A percentile compares a stretch with the other conserved stretches of the same genome.
Conservation (phyloP, 2,888 invertebrate species). For the Xylophagus ater region DNA sequence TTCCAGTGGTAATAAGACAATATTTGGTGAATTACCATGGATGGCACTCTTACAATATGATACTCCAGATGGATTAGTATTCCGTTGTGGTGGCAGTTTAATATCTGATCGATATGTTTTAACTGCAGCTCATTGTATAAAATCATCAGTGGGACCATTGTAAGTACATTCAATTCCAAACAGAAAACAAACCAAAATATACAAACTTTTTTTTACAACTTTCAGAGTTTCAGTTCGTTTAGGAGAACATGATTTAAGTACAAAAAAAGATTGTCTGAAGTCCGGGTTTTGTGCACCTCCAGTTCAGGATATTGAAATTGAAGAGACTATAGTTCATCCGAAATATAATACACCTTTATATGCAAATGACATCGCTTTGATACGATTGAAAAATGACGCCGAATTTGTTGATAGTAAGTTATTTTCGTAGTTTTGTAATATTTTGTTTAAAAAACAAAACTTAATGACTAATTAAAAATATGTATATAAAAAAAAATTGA, state of each 20-base stretch:
- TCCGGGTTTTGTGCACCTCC: constrained; percentile 31
- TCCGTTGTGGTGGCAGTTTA: constrained; percentile 35
- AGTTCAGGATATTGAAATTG: constrained; percentile 33
- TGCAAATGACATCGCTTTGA: constrained; percentile 48
- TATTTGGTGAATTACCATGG: constrained; percentile 60
- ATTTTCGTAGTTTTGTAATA: neutral
- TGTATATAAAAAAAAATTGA: no score
- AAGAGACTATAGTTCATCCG: constrained; percentile 41
- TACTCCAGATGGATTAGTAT: constrained; percentile 22
- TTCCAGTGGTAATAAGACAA: constrained; percentile 49
- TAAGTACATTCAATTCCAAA: constrained; percentile 20
- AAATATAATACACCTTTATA: constrained; percentile 36
- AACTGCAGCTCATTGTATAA: constrained; percentile 32
- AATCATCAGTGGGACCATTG: constrained; percentile 19
- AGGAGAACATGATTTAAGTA: constrained; percentile 35
- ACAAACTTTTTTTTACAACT: neutral
- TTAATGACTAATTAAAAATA: no score
- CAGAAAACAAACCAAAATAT: neutral
- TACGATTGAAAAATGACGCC: constrained; percentile 35
- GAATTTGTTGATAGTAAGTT: neutral
- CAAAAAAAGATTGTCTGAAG: constrained; percentile 29
- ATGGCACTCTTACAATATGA: constrained; percentile 59
- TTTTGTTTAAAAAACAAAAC: neutral
- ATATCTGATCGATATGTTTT: constrained; percentile 28
- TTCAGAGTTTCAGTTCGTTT: constrained; percentile 34